These are phyloP conservation scores for Venturia canescens DNA, from an alignment of 1,140 invertebrate genomes.

Conservation along the genomic window DNA sequence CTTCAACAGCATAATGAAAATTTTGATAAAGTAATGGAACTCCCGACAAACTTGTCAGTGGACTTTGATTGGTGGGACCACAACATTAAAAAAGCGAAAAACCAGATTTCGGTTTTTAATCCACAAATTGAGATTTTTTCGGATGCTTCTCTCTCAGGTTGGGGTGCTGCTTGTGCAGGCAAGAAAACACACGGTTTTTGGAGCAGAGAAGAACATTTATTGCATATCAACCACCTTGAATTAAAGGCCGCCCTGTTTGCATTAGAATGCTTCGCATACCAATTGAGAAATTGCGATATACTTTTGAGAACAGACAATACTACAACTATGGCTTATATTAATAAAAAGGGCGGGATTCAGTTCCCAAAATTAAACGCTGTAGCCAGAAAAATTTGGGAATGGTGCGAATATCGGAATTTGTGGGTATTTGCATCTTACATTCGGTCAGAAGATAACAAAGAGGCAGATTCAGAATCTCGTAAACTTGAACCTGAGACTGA, in stretches of 20 bases:
- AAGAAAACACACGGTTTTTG: slow-evolving; percentile 1
- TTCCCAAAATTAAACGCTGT: not conserved
- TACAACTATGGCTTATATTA: slow-evolving; percentile 2
- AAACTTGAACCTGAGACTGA: slow-evolving; percentile 2
- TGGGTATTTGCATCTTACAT: slow-evolving; percentile 16
- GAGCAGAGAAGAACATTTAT: not conserved
- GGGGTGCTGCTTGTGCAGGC: not conserved
- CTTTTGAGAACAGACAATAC: not conserved
- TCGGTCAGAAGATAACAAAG: slow-evolving; percentile 12
- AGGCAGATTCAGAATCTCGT: slow-evolving; percentile 3
- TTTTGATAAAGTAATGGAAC: too few species aligned
- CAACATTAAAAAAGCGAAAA: too few species aligned
- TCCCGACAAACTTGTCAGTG: too few species aligned
- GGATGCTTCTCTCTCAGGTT: slow-evolving; percentile 7
- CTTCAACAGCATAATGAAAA: too few species aligned
- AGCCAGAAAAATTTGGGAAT: slow-evolving; percentile 12
- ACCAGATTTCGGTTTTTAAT: not conserved
- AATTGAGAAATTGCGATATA: not conserved
- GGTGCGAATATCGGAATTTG: not conserved
- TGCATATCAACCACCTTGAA: not conserved
- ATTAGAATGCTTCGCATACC: not conserved
- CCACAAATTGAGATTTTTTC: not conserved
- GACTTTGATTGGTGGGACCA: too few species aligned
- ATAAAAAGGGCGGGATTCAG: not conserved
- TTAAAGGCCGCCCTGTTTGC: not conserved